Percentiles rank a stretch among this genome's conserved stretches.
phyloP scores from a whole-genome alignment of 2,888 invertebrate genomes.

The Mechanitis mazaeus region DNA sequence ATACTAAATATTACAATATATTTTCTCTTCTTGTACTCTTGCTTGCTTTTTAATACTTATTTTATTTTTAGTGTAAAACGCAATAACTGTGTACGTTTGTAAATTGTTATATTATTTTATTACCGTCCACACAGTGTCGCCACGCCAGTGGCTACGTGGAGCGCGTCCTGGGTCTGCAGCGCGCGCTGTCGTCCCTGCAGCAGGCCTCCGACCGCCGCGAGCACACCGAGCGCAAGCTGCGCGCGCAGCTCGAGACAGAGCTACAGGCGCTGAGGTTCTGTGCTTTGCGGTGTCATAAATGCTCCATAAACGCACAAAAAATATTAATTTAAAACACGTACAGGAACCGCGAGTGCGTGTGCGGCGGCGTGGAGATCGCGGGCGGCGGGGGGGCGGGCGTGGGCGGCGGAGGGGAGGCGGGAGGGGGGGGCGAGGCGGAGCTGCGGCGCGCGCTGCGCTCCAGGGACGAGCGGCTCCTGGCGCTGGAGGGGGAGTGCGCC shows the following conservation, averaged over 20 bases:
- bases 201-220: constrained; percentile 90
- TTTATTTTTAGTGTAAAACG: too few relatives aligned
- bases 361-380: constrained; percentile 13
- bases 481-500: constrained; percentile 86
- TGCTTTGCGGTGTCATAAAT: background rate
- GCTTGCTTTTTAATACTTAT: too few relatives aligned
- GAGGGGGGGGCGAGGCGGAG: constrained; percentile 66
- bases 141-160: constrained; percentile 91
- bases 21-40: too few relatives aligned
- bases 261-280: constrained; percentile 79
- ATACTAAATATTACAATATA: background rate
- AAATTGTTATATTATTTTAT: too few relatives aligned
- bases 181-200: constrained; percentile 87
- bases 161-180: constrained; percentile 88
- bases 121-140: constrained; percentile 75
- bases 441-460: constrained; percentile 66
- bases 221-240: constrained; percentile 88
- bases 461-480: constrained; percentile 65
- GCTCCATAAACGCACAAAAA: too few relatives aligned
- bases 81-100: too few relatives aligned
- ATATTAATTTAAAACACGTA: too few relatives aligned
- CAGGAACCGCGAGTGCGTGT: constrained; percentile 27
- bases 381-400: constrained; percentile 36
- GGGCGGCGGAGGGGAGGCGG: constrained; percentile 48
- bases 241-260: constrained; percentile 90